These are phyloP conservation scores for Bergia puertoricense DNA, from an alignment of 92 coral and sea anemone species.

Conservation along the genomic window DNA sequence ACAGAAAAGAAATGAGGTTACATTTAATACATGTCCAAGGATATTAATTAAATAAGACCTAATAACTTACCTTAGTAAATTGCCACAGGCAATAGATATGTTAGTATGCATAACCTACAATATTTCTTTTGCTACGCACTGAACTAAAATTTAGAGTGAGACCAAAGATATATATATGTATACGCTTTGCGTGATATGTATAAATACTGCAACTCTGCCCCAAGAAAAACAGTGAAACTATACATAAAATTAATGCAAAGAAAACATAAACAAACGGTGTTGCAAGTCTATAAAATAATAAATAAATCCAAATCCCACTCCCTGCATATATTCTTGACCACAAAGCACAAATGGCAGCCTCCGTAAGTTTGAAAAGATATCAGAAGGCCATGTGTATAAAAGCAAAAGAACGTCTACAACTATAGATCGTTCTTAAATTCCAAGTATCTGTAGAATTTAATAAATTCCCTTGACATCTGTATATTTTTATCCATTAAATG, in stretches of 20 bases:
- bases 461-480: neutral
- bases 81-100: no score
- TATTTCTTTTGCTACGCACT: neutral
- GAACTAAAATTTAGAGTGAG: neutral
- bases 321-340: no score
- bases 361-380: neutral
- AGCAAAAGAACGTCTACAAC: neutral
- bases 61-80: no score
- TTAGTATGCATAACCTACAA: no score
- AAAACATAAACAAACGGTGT: neutral
- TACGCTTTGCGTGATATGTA: no score
- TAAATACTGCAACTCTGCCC: neutral
- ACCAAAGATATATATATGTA: neutral
- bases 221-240: neutral
- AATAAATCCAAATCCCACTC: no score
- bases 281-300: neutral
- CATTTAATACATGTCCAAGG: neutral
- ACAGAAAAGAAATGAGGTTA: neutral
- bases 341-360: neutral
- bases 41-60: no score
- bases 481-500: neutral
- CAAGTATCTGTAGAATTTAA: neutral
- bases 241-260: neutral
- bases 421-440: neutral
- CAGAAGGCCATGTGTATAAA: neutral